phyloP scores from a whole-genome alignment of 2,888 invertebrate genomes.

The Chydorus sphaericus region DNA sequence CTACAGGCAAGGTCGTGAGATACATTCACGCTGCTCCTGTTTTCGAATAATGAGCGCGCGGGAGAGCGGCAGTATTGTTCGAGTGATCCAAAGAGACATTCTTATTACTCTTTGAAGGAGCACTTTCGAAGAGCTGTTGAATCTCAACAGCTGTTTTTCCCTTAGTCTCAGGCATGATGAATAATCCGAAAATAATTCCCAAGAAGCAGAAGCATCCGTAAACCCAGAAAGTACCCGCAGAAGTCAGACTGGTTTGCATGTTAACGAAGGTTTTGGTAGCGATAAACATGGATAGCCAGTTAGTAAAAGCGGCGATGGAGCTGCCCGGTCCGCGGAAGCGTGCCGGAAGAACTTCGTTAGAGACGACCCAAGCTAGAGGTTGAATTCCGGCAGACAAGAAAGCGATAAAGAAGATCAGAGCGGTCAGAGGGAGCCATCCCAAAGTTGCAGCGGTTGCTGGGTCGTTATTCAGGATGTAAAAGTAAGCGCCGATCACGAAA shows the following conservation, averaged over 20 bases:
- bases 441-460: constrained; percentile 26
- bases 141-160: constrained; percentile 65
- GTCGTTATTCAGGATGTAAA: constrained; percentile 35
- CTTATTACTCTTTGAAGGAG: too few species aligned
- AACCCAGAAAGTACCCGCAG: constrained; percentile 57
- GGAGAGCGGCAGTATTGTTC: too few species aligned
- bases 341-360: constrained; percentile 58
- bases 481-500: constrained; percentile 53
- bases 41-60: too few species aligned
- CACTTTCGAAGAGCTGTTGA: constrained; percentile 33
- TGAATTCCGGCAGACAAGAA: constrained; percentile 69
- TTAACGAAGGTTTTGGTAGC: constrained; percentile 29
- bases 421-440: constrained; percentile 55
- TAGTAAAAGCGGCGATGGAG: constrained; percentile 55
- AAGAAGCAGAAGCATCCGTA: constrained; percentile 50
- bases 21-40: too few species aligned
- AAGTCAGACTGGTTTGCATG: constrained; percentile 43
- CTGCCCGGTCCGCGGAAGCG: constrained; percentile 57
- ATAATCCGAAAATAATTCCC: constrained; percentile 53
- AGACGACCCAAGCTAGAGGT: constrained; percentile 71
- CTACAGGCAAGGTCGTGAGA: too few species aligned
- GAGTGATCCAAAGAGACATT: too few species aligned
- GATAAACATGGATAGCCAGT: constrained; percentile 56
- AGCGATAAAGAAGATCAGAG: constrained; percentile 58
- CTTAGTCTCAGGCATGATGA: constrained; percentile 69